Conservation (phyloP, 2,797 vertebrate species). For the Tarsius wallacei region DNA sequence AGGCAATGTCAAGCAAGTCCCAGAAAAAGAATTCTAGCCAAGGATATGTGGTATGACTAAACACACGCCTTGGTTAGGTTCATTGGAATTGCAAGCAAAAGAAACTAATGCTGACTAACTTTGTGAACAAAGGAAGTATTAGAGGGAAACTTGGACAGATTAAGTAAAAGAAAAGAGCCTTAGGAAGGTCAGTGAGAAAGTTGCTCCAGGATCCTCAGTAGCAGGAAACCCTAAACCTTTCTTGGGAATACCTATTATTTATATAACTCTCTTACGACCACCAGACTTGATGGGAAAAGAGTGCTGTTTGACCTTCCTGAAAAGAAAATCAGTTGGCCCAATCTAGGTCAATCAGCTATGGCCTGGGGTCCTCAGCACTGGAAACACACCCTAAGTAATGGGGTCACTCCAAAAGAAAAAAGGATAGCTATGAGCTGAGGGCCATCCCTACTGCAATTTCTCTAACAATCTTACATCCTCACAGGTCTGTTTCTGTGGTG, state of each 20-base stretch:
- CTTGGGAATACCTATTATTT: constrained; percentile 45
- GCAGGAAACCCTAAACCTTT: constrained; percentile 62
- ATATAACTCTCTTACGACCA: neutral
- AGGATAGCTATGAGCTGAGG: neutral
- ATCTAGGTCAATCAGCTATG: neutral
- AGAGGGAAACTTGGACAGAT: neutral
- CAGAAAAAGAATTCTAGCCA: constrained; percentile 48
- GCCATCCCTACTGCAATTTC: neutral
- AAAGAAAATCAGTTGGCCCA: constrained; percentile 24
- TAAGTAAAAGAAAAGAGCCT: constrained; percentile 43
- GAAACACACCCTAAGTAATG: neutral
- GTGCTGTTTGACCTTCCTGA: constrained; percentile 5
- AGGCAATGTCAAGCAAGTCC: neutral
- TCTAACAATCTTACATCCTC: neutral
- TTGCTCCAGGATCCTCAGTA: neutral
- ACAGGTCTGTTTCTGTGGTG: constrained; percentile 19
- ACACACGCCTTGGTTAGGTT: neutral
- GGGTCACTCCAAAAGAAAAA: neutral
- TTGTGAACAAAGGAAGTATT: neutral
- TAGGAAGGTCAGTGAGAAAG: constrained; percentile 53
- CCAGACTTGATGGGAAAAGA: constrained; percentile 11
- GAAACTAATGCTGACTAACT: constrained; percentile 39
- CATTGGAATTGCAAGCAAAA: constrained; percentile 47
- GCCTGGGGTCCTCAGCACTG: neutral
- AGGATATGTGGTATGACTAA: neutral